Evolutionary conservation across 2,888 invertebrate genomes (phyloP), one percentile per base, ranked within the genome.

Genomic region (Latrodectus elegans): DNA sequence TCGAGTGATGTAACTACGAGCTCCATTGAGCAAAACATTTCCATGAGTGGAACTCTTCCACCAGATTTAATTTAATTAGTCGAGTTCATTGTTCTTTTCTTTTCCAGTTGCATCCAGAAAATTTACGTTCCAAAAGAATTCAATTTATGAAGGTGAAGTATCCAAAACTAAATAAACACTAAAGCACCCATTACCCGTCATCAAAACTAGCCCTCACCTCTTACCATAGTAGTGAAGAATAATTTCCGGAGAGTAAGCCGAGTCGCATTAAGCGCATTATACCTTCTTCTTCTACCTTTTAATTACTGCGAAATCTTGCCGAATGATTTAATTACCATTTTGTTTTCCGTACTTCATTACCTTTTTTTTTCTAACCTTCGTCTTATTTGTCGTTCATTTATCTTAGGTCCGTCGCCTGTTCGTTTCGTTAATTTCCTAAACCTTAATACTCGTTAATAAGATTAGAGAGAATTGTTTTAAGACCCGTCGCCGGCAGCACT

Each of bases 381-480:
- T 60, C 60, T 60, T 60, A 60, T 60, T 60, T 60, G 22, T 65
- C 76, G 72, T 80, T 85, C 80, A 85, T 85, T 85, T 74, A 84
- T 73, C 78, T 77, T 64, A 26, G 52, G 17, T 73, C 78, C 38
- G 71, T 68, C 78, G 71, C n/a, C 60, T 38, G 60, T 60, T 15
- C 80, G 53, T 77, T 79, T 53, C 77, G 78, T 84, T 84, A 84
- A 84, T 84, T 84, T 81, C 81, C 81, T 81, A 81, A 86, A 77
- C 86, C 86, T 86, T 86, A 86, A 86, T 86, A 81, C 86, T 67
- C 86, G 81, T 72, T 86, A 86, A 86, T 86, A 81, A 86, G 86
- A 86, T 86, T 86, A 86, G 72, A 38, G 72, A 12, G 86, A 86
- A 86, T 86, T 86, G 86, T 86, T 86, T 86, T 86, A 86, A 86